phyloP scores from a whole-genome alignment of 2,797 vertebrate species.

The Adelosebastes latens region DNA sequence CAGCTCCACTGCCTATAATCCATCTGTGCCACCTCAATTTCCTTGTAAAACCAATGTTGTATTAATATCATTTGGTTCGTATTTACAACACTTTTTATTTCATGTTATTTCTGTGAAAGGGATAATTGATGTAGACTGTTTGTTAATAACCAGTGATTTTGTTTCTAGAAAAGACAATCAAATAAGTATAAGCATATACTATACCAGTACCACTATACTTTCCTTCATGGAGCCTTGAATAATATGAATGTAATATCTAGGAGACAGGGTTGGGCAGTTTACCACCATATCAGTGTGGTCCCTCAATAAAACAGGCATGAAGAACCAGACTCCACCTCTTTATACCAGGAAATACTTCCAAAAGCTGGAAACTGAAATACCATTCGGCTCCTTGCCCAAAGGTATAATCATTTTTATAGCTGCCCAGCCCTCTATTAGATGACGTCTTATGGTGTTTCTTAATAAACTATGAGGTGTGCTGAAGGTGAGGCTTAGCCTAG shows the following conservation, averaged over 20 bases:
- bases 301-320: background rate
- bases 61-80: background rate
- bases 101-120: background rate
- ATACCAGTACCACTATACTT: background rate
- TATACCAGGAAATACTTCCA: background rate
- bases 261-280: background rate
- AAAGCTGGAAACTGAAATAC: background rate
- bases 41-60: background rate
- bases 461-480: background rate
- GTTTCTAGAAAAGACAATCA: background rate
- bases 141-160: background rate
- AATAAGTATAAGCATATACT: background rate
- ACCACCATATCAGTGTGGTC: background rate
- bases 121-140: background rate
- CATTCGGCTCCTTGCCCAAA: background rate
- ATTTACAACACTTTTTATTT: background rate
- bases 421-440: background rate
- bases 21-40: background rate
- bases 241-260: background rate
- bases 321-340: background rate
- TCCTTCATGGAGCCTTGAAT: background rate
- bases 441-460: background rate
- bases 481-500: background rate
- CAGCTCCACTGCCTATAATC: background rate
- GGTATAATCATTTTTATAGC: background rate